Conservation (phyloP, 2,888 invertebrate genomes). For the Coecobrya sp. region DNA sequence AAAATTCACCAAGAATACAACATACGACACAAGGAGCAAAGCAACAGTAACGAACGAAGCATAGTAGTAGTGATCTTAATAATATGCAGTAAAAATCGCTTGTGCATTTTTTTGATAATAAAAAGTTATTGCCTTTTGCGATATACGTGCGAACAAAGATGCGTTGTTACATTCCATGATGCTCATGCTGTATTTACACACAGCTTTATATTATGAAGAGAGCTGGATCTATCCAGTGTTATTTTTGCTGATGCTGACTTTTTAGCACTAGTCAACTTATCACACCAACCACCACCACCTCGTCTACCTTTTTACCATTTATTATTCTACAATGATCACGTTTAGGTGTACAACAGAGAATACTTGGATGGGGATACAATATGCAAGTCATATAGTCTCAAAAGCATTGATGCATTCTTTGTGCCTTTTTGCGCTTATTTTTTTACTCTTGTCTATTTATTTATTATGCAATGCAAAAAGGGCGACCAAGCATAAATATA, state of each 20-base stretch:
- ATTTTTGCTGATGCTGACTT: constrained; percentile 35
- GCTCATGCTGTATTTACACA: neutral
- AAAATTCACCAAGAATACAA: too few species aligned
- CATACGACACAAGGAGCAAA: too few species aligned
- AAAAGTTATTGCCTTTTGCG: constrained; percentile 21
- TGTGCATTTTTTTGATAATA: neutral
- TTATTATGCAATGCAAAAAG: constrained; percentile 55
- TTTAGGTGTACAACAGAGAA: neutral
- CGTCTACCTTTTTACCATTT: neutral
- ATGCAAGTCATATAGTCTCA: too few species aligned
- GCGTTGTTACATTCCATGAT: too few species aligned
- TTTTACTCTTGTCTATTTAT: neutral
- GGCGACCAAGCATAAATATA: neutral
- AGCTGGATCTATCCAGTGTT: neutral
- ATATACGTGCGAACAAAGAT: constrained; percentile 13
- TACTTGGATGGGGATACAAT: too few species aligned
- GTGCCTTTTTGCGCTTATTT: neutral
- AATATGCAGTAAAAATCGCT: neutral
- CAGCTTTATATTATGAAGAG: too few species aligned
- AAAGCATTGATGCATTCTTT: neutral
- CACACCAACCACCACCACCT: constrained; percentile 14
- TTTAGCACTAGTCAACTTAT: constrained; percentile 4
- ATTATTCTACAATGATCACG: neutral
- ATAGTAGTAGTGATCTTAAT: neutral
- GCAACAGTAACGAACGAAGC: too few species aligned